Base-by-base conservation (phyloP, 2,113 vertebrate genomes). In the Butorides virescens region DNA sequence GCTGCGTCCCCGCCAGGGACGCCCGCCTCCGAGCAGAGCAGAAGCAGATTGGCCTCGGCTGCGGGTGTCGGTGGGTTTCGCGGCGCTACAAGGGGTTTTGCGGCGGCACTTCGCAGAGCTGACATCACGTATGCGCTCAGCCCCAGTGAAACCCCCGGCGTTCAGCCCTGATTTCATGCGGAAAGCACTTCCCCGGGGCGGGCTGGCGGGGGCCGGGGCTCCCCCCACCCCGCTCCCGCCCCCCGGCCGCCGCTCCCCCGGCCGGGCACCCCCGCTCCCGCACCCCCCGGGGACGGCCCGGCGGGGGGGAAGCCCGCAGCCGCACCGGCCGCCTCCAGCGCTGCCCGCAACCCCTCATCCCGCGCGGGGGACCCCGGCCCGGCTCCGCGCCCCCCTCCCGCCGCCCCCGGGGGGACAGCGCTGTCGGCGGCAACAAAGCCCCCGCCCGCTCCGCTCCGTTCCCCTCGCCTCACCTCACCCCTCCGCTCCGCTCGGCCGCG, bases 91-190 rank as follows among this genome's bases (percentile, higher is more conserved):
- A 80, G 81, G 67, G 94, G 42, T 39, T 59, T 62, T 52, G 88
- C 92, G 84, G 90, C 93, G 85, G 96, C 96, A 93, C 97, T 90
- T 84, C 44, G 73, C 93, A 90, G 79, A 47, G 87, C 91, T 93
- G 95, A 96, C 96, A 97, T 56, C 50, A 63, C 86, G 32, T 32
- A 81, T 37, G 88, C 6, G 93, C 89, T 80, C 90, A 88, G 91
- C 86, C 81, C 84, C 88, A 72, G 21, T 29, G 94, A 95, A 62
- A 34, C 21, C 96, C 95, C 71, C 88, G 56, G 88, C 55, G 73
- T 36, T 88, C 73, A 91, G 95, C 74, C 95, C 74, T 91, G 86
- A 93, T 95, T 97, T 96, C 95, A 96, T 85, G 85, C 46, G 47
- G 91, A 96, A 96, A 93, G 92, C 62, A 88, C 94, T 94, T 80